A percentile compares a stretch with the other conserved stretches of the same genome.
Conservation (phyloP, 2,113 vertebrate species). For the Hippocampus guttulatus region DNA sequence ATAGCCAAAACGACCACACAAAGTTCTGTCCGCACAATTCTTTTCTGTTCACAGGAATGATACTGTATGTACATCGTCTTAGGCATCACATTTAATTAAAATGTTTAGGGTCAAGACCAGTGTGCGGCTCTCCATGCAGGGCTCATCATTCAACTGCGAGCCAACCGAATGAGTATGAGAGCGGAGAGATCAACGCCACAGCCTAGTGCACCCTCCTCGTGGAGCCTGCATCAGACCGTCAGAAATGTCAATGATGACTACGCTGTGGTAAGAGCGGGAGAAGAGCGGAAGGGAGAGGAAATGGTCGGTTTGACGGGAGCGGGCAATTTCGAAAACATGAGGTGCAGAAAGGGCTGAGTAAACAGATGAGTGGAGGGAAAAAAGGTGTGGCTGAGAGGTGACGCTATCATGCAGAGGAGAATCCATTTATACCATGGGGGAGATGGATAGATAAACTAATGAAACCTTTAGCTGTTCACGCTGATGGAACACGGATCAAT, state of each 20-base stretch:
- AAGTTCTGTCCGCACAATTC: neutral
- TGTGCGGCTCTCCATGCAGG: conserved; percentile 35
- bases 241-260: conserved; percentile 67
- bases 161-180: conserved; percentile 65
- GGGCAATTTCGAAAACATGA: conserved; percentile 28
- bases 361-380: conserved; percentile 36
- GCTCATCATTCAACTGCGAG: conserved; percentile 55
- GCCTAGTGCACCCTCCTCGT: conserved; percentile 68
- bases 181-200: conserved; percentile 61
- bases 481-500: conserved; percentile 58
- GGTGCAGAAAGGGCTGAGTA: conserved; percentile 33
- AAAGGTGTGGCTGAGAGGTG: conserved; percentile 28
- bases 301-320: conserved; percentile 2
- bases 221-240: conserved; percentile 70
- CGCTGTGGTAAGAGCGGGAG: conserved; percentile 48
- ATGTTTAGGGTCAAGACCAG: neutral
- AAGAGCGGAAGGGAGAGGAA: neutral
- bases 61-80: neutral
- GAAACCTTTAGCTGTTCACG: conserved; percentile 49
- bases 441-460: conserved; percentile 58
- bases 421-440: conserved; percentile 40
- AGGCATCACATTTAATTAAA: neutral
- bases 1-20: too few species aligned
- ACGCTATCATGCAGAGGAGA: conserved; percentile 40
- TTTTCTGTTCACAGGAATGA: neutral